phyloP scores from a whole-genome alignment of 2,113 vertebrate species.

The Lates calcarifer region DNA sequence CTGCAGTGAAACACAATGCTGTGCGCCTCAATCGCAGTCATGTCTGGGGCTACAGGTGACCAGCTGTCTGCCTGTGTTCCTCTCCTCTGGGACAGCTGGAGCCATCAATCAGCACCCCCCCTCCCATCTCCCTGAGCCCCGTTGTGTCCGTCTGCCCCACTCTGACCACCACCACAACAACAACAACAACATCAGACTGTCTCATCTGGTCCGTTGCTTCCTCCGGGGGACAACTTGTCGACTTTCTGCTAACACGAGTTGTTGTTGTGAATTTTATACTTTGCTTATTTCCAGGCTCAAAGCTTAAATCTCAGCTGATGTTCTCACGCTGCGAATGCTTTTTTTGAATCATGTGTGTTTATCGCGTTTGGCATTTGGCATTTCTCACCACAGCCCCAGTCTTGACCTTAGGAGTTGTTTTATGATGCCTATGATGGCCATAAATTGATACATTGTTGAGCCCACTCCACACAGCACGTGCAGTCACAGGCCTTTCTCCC shows the following conservation, averaged over 20 bases:
- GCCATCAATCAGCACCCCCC: slow-evolving; percentile 81
- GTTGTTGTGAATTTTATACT: slow-evolving; percentile 26
- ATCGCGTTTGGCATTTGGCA: slow-evolving; percentile 31
- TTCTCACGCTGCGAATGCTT: not conserved
- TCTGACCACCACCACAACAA: slow-evolving; percentile 48
- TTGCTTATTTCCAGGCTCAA: slow-evolving; percentile 29
- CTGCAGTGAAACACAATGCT: slow-evolving; percentile 80
- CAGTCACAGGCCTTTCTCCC: slow-evolving; percentile 76
- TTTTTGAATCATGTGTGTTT: slow-evolving; percentile 3
- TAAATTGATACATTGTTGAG: slow-evolving; percentile 74
- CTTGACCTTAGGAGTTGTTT: slow-evolving; percentile 51
- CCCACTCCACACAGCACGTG: slow-evolving; percentile 80
- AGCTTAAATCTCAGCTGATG: slow-evolving; percentile 14
- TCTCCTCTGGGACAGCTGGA: slow-evolving; percentile 82
- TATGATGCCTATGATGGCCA: too few species aligned
- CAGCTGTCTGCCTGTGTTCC: slow-evolving; percentile 82
- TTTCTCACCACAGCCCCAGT: slow-evolving; percentile 28
- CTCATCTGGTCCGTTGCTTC: slow-evolving; percentile 57
- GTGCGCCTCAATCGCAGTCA: slow-evolving; percentile 67
- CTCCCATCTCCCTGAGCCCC: slow-evolving; percentile 47
- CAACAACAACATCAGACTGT: slow-evolving; percentile 44
- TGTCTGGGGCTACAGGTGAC: slow-evolving; percentile 84
- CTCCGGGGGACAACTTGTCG: slow-evolving; percentile 43
- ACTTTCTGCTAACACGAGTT: slow-evolving; percentile 10
- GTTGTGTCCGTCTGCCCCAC: slow-evolving; percentile 60